Evolutionary conservation across 2,888 invertebrate species (phyloP).

Genomic region (Drosophila kanekoi): DNA sequence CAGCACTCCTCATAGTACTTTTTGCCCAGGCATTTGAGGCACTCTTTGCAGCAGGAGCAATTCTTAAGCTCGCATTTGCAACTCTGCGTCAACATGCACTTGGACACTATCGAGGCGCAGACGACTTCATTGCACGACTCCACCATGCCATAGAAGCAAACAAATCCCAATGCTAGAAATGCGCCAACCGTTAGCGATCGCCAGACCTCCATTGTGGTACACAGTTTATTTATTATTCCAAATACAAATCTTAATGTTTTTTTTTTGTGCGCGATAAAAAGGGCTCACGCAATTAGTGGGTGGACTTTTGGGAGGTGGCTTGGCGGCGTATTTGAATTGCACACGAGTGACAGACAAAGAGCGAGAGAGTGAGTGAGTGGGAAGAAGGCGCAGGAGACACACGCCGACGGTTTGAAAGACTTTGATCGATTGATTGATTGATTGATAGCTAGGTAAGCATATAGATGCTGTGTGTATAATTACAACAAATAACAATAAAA

Average conservation of each 20-base stretch:
- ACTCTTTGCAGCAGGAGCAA: constrained; percentile 97
- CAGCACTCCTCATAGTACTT: constrained; percentile 96
- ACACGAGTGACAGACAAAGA: constrained; percentile 17
- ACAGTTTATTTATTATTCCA: constrained; percentile 7
- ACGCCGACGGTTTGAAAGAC: constrained; percentile 29
- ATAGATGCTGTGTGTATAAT: constrained; percentile 36
- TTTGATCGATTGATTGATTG: constrained; percentile 39
- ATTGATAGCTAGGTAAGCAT: constrained; percentile 16
- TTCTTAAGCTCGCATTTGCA: constrained; percentile 97
- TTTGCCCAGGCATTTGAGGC: constrained; percentile 93
- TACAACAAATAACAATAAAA: constrained; percentile 60
- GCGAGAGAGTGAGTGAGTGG: neutral
- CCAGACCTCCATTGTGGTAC: constrained; percentile 71
- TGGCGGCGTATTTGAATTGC: constrained; percentile 55
- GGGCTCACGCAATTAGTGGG: constrained; percentile 11
- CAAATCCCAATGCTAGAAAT: constrained; percentile 72
- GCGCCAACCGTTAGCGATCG: constrained; percentile 73
- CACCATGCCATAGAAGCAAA: constrained; percentile 75
- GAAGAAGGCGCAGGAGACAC: constrained; percentile 12
- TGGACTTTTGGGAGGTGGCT: constrained; percentile 3
- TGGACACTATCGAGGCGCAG: constrained; percentile 97
- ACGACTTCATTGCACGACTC: constrained; percentile 94
- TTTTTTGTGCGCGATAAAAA: constrained; percentile 9
- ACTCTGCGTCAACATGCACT: constrained; percentile 97
- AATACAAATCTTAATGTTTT: constrained; percentile 11